These are phyloP conservation scores for Sweltsa coloradensis DNA, from an alignment of 1,140 invertebrate species.

Conservation along the genomic window DNA sequence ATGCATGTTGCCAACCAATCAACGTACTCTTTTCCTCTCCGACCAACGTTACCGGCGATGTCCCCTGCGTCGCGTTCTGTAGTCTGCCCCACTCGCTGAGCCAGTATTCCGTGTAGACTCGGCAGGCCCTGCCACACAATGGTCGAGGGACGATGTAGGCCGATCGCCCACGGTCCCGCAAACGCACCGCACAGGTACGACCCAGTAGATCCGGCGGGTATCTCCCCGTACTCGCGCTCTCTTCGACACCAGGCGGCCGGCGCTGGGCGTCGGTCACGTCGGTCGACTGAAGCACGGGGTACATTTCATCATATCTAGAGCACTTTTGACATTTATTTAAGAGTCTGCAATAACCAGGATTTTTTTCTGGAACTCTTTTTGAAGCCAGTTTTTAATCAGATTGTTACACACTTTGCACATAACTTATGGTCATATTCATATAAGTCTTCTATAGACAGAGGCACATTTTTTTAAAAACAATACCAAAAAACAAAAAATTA, in stretches of 20 bases:
- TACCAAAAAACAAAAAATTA: no score
- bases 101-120: conserved; percentile 49
- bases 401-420: no score
- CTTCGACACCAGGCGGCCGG: conserved; percentile 22
- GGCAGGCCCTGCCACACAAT: conserved; percentile 41
- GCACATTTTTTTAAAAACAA: no score
- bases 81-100: conserved; percentile 45
- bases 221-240: conserved; percentile 47
- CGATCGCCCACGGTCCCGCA: conserved; percentile 34
- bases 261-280: conserved; percentile 18
- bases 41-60: no score
- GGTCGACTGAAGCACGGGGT: background rate
- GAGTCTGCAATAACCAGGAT: no score
- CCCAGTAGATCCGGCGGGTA: conserved; percentile 44
- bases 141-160: conserved; percentile 40
- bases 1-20: no score
- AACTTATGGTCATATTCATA: conserved; percentile 35
- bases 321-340: no score
- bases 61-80: no score
- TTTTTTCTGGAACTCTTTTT: no score
- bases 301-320: no score
- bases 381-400: conserved; percentile 24
- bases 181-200: conserved; percentile 51
- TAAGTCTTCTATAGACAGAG: conserved; percentile 33
- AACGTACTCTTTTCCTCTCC: no score